Percentiles rank a stretch among this genome's conserved stretches.
These are phyloP conservation scores for Amblyteles armatorius DNA, from an alignment of 2,888 invertebrate species.

Conservation along the genomic window DNA sequence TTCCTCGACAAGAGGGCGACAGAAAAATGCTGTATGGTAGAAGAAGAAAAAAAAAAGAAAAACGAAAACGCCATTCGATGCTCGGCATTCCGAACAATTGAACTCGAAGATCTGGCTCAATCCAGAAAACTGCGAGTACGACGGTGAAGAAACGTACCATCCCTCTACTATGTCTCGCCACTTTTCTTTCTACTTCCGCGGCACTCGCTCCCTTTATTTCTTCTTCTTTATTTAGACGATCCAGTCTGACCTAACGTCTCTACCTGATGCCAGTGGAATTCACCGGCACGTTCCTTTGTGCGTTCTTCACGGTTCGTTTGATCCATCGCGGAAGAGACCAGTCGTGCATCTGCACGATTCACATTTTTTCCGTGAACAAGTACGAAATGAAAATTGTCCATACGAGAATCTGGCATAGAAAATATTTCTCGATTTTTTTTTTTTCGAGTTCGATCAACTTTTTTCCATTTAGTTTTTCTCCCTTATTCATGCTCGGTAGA, in stretches of 20 bases:
- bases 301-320: conserved; percentile 64
- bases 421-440: background rate
- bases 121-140: conserved; percentile 33
- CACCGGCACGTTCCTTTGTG: conserved; percentile 63
- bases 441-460: background rate
- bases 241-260: conserved; percentile 55
- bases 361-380: conserved; percentile 9
- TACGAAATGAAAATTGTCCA: conserved; percentile 14
- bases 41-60: background rate
- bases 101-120: conserved; percentile 59
- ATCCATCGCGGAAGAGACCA: conserved; percentile 47
- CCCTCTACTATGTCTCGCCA: conserved; percentile 34
- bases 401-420: conserved; percentile 1
- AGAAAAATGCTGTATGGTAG: conserved; percentile 44
- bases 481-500: background rate
- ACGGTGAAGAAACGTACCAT: conserved; percentile 38
- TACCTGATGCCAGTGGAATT: conserved; percentile 56
- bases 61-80: conserved; percentile 48
- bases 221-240: conserved; percentile 62
- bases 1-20: conserved; percentile 11
- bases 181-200: conserved; percentile 37
- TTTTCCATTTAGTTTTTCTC: background rate
- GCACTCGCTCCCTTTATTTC: conserved; percentile 24
- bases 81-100: conserved; percentile 64
- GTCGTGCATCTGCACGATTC: conserved; percentile 18